A percentile compares a stretch with the other conserved stretches of the same genome.
Evolutionary conservation across 2,113 vertebrate species (phyloP).

Genomic region (Oreotragus oreotragus): DNA sequence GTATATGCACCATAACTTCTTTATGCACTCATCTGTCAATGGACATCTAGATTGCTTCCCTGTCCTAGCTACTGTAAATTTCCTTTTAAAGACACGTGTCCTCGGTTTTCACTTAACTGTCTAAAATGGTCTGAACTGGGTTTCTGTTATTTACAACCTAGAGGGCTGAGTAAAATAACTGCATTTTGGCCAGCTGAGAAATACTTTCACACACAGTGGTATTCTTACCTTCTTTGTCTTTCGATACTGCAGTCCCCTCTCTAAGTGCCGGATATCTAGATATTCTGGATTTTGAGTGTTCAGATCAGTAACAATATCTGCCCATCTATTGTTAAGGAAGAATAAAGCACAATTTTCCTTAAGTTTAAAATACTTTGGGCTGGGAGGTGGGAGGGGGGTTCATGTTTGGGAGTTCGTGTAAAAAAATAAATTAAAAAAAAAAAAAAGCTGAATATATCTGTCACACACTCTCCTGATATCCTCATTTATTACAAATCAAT

Average conservation of each 20-base stretch:
- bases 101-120: not conserved
- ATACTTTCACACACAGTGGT: not conserved
- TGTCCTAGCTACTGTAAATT: not conserved
- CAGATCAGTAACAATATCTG: slow-evolving; percentile 95
- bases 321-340: slow-evolving; percentile 84
- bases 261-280: slow-evolving; percentile 95
- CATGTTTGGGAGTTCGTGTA: too few relatives aligned
- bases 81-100: not conserved
- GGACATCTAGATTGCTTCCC: not conserved
- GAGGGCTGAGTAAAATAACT: not conserved
- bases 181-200: not conserved
- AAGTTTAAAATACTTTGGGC: not conserved
- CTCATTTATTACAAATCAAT: not conserved
- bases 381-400: too few relatives aligned
- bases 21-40: not conserved
- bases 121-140: not conserved
- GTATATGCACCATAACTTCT: not conserved
- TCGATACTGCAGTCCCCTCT: slow-evolving; percentile 94
- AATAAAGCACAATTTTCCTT: not conserved
- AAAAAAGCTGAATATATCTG: not conserved
- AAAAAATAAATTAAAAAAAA: too few relatives aligned
- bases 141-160: not conserved
- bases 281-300: slow-evolving; percentile 99
- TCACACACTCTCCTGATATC: not conserved
- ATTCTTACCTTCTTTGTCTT: slow-evolving; percentile 96